Evolutionary conservation across 2,113 vertebrate species (phyloP).

Genomic region (Mionectes macconnelli): DNA sequence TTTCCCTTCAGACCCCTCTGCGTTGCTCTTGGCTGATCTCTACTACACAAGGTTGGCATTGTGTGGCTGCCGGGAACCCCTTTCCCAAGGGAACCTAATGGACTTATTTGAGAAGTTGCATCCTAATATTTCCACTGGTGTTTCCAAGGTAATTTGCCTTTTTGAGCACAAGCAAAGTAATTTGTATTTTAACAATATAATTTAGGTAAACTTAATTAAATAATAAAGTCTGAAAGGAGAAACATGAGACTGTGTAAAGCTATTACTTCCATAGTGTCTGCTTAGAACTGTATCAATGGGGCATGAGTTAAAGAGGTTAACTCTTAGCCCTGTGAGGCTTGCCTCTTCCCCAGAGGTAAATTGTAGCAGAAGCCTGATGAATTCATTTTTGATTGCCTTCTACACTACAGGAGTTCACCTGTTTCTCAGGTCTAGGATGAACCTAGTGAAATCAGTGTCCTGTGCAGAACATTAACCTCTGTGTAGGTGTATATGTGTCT

Average conservation of each 20-base stretch:
- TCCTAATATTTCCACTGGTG: conserved; percentile 86
- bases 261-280: neutral
- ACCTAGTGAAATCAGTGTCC: neutral
- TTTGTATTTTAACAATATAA: neutral
- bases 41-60: conserved; percentile 89
- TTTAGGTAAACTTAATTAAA: neutral
- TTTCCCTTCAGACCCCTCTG: conserved; percentile 84
- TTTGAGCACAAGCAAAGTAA: neutral
- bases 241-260: neutral
- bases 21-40: conserved; percentile 87
- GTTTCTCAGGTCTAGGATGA: neutral
- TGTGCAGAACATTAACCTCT: neutral
- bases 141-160: conserved; percentile 82
- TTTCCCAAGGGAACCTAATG: conserved; percentile 82
- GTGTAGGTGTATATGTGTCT: neutral
- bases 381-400: neutral
- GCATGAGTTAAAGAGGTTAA: neutral
- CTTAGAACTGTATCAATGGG: neutral
- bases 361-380: neutral
- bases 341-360: neutral
- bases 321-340: neutral
- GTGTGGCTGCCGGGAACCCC: conserved; percentile 81
- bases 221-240: neutral
- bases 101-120: conserved; percentile 83
- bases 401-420: neutral